Evolutionary conservation across 2,797 vertebrate species (phyloP).

Genomic region (Scarus forsteni): DNA sequence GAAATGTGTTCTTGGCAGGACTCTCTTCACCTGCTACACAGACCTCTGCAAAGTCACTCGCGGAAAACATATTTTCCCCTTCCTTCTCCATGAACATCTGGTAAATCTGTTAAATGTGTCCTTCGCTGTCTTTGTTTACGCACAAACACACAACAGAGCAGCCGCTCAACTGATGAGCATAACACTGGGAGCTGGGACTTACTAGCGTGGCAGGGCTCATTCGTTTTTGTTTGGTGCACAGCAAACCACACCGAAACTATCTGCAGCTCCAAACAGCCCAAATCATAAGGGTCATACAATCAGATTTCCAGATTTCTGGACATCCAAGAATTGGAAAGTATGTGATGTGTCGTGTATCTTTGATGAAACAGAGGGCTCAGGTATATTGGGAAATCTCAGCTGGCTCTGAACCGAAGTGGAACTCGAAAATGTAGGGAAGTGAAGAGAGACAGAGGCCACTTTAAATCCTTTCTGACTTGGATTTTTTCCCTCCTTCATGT

Average conservation of each 20-base stretch:
- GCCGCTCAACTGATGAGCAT: conserved; percentile 71
- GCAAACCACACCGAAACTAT: conserved; percentile 81
- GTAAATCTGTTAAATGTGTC: conserved; percentile 80
- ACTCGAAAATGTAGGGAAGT: conserved; percentile 66
- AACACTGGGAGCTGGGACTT: conserved; percentile 62
- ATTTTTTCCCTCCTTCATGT: conserved; percentile 66
- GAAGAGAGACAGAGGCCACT: conserved; percentile 80
- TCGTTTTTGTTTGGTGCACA: conserved; percentile 72
- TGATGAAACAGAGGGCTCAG: conserved; percentile 75
- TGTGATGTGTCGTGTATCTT: conserved; percentile 76
- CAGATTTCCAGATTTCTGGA: conserved; percentile 86
- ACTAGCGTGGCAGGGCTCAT: conserved; percentile 67
- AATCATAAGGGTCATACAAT: conserved; percentile 81
- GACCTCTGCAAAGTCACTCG: conserved; percentile 73
- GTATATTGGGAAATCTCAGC: conserved; percentile 68
- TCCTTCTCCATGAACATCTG: conserved; percentile 76
- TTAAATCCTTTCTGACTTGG: conserved; percentile 74
- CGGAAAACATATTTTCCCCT: conserved; percentile 65
- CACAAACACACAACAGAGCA: conserved; percentile 79
- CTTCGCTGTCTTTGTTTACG: conserved; percentile 76
- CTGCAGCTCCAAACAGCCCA: conserved; percentile 80
- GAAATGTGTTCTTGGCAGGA: conserved; percentile 70
- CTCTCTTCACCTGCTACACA: conserved; percentile 80
- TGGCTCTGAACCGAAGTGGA: conserved; percentile 69
- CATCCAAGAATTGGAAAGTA: conserved; percentile 77